Evolutionary conservation across 2,797 vertebrate genomes (phyloP).

Genomic region (Amniataba percoides): DNA sequence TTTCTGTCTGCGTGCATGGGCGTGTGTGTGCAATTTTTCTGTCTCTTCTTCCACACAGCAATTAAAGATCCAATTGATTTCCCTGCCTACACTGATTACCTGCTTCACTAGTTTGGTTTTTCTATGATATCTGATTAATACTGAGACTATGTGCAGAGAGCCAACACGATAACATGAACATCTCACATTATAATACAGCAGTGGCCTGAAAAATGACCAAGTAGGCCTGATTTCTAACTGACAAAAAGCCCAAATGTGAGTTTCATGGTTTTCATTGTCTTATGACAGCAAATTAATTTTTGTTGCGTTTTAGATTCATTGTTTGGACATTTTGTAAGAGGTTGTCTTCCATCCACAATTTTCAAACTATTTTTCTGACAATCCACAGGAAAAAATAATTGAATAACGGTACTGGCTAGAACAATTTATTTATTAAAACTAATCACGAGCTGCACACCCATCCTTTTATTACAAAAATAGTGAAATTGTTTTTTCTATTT

Average conservation of each 20-base stretch:
- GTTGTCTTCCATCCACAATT: not conserved
- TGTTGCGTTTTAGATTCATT: not conserved
- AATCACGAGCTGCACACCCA: not conserved
- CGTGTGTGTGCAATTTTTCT: slow-evolving; percentile 44
- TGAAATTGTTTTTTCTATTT: not conserved
- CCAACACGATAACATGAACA: slow-evolving; percentile 9
- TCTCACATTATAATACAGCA: not conserved
- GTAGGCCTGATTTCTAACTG: not conserved
- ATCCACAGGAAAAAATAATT: not conserved
- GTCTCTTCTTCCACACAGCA: slow-evolving; percentile 65
- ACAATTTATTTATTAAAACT: not conserved
- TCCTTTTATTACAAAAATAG: not conserved
- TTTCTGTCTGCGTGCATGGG: not conserved
- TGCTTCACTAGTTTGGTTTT: slow-evolving; percentile 68
- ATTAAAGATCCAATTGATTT: slow-evolving; percentile 80
- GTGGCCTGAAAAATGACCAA: not conserved
- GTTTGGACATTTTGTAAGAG: not conserved
- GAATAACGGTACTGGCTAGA: not conserved
- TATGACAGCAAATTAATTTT: not conserved
- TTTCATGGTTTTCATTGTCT: not conserved
- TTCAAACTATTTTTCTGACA: not conserved
- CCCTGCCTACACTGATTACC: slow-evolving; percentile 74
- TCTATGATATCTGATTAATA: slow-evolving; percentile 60
- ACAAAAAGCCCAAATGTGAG: not conserved
- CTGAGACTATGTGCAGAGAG: slow-evolving; percentile 12